phyloP scores from a whole-genome alignment of 2,113 vertebrate species.

The Odocoileus hemionus region DNA sequence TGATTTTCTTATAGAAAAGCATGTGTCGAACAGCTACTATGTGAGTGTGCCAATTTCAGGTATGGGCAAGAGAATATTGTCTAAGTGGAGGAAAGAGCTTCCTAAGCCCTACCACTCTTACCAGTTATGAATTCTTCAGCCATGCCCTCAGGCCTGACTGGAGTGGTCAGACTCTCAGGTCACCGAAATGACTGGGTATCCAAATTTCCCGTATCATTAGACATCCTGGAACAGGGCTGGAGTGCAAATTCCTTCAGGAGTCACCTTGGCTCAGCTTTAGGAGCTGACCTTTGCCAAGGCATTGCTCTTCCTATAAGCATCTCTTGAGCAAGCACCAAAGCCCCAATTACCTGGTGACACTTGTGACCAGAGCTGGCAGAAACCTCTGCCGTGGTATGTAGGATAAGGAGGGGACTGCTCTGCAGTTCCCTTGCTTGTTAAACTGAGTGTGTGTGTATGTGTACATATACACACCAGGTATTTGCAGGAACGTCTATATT shows the following conservation, averaged over 20 bases:
- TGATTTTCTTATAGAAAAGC: neutral
- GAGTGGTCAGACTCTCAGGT: neutral
- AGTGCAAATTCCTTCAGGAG: neutral
- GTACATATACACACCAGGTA: neutral
- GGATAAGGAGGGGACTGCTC: neutral
- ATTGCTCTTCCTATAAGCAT: neutral
- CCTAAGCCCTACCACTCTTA: neutral
- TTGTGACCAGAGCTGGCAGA: conserved; percentile 53
- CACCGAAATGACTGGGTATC: neutral
- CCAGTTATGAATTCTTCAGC: neutral
- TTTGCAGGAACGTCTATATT: neutral
- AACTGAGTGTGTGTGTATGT: neutral
- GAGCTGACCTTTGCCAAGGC: neutral
- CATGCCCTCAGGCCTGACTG: neutral
- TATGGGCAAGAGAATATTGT: neutral
- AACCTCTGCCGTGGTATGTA: conserved; percentile 20
- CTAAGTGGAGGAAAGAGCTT: neutral
- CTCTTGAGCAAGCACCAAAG: neutral
- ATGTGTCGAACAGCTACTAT: neutral
- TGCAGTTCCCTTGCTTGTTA: conserved; percentile 2
- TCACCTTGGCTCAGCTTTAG: neutral
- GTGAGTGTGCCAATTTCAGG: neutral
- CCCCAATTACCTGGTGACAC: conserved; percentile 6
- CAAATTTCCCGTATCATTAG: neutral
- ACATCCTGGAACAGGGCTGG: neutral